Base-by-base conservation (phyloP, 2,797 vertebrate genomes). In the Anas capensis region DNA sequence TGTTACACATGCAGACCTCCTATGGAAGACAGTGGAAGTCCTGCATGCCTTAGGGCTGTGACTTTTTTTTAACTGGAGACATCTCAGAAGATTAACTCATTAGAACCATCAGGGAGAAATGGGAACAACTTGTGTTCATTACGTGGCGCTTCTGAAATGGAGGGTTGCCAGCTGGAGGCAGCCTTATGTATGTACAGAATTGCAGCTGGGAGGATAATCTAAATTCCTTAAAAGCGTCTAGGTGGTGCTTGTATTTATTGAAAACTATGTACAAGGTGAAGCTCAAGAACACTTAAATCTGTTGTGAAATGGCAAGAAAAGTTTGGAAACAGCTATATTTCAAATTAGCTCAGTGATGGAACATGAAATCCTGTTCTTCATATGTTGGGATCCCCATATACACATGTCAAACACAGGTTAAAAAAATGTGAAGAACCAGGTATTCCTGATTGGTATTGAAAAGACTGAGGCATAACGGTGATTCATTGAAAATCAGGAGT, bases 161-260 rank as follows among this genome's bases (percentile, higher is more conserved):
- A 95, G 84, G 21, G 44, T 27, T 94, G 81, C 79, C 94, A 96
- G 89, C 84, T 93, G 92, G 87, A 94, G 85, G 58, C 79, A 80
- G 42, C 27, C 57, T 7, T 49, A 7, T 81, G 36, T 34, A 51
- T 60, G 24, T 70, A 66, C 65, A 85, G 82, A 77, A 84, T 16
- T 83, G 76, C 91, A 96, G 79, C 81, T 83, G 88, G 16, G 34
- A 95, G 53, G 31, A 29, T 26, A 82, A 68, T 85, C 51, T 61
- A 46, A 91, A 95, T 93, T 92, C 73, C 89, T 93, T 93, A 72
- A 88, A 80, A 94, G 14, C 36, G 62, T 3, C 65, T 84, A 46
- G 27, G 34, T 82, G 34, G n/a, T 90, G 61, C 58, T 84, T 83
- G 42, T 24, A 70, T 82, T 84, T 92, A 54, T 17, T 78, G 60